These are phyloP conservation scores for Bufo bufo DNA, from an alignment of 2,113 vertebrate species.

Conservation along the genomic window DNA sequence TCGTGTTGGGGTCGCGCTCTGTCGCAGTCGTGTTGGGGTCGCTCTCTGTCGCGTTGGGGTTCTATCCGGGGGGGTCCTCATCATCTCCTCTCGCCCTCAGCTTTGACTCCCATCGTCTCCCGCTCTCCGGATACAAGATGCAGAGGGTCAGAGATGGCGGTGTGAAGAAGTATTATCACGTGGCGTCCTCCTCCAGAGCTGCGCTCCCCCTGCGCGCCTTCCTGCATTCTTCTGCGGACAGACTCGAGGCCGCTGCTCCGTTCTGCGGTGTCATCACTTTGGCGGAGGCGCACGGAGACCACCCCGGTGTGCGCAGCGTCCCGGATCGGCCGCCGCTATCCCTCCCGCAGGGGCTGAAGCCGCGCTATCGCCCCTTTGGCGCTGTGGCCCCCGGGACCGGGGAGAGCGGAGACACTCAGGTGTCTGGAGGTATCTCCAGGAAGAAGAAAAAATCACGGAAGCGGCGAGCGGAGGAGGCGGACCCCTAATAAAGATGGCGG, in stretches of 20 bases:
- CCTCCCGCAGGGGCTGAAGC: slow-evolving; percentile 24
- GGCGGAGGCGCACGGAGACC: slow-evolving; percentile 30
- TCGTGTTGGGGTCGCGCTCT: no score
- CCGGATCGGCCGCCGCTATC: slow-evolving; percentile 4
- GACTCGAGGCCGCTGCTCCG: background rate
- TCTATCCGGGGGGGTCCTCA: no score
- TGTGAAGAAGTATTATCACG: slow-evolving; percentile 2
- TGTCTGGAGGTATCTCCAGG: background rate
- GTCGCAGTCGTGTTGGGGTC: no score
- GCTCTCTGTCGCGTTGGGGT: no score
- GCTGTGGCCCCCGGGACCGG: background rate
- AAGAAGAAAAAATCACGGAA: slow-evolving; percentile 36
- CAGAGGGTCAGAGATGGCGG: slow-evolving; percentile 32
- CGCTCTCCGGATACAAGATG: slow-evolving; percentile 26
- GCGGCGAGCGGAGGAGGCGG: background rate
- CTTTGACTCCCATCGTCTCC: slow-evolving; percentile 30
- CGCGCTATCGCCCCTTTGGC: slow-evolving; percentile 29
- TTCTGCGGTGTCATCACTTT: slow-evolving; percentile 38
- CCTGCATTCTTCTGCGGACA: background rate
- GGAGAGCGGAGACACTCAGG: background rate
- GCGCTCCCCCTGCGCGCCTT: background rate
- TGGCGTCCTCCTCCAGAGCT: background rate
- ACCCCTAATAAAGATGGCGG: background rate
- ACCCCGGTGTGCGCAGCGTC: background rate
- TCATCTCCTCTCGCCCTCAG: background rate